A percentile compares a stretch with the other conserved stretches of the same genome.
Evolutionary conservation across 2,113 vertebrate genomes (phyloP).

Genomic region (Emydura subglobosa): DNA sequence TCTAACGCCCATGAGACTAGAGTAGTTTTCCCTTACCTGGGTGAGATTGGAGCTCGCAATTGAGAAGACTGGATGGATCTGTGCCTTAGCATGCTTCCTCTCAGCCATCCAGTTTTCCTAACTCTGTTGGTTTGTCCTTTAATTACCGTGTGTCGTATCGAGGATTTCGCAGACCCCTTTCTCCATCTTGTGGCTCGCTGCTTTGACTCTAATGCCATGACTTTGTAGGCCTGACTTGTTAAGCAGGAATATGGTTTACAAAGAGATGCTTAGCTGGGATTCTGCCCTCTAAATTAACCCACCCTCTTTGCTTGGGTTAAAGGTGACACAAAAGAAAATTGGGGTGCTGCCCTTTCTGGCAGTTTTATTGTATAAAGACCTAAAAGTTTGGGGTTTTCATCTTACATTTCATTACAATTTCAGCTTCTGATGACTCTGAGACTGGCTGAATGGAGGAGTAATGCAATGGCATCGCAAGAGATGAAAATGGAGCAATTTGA

Average conservation of each 20-base stretch:
- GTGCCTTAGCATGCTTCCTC: neutral
- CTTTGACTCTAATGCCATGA: no score
- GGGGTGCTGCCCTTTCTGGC: neutral
- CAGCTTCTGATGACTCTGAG: rapidly evolving
- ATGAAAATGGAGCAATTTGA: rapidly evolving
- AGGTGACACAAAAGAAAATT: neutral
- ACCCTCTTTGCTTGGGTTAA: no score
- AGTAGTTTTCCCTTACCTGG: neutral
- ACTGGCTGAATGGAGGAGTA: rapidly evolving
- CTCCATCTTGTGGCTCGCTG: neutral
- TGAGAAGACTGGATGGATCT: neutral
- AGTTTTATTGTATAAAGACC: rapidly evolving
- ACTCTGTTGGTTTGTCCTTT: neutral
- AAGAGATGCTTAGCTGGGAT: neutral
- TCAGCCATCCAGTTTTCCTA: neutral
- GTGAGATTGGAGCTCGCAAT: no score
- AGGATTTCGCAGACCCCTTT: neutral
- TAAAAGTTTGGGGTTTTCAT: no score
- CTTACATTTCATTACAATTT: no score
- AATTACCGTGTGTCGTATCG: neutral
- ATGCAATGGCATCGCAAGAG: no score
- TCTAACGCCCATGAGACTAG: neutral
- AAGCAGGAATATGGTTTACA: neutral
- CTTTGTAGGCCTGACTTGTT: rapidly evolving
- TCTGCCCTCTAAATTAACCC: neutral